Evolutionary conservation across 2,113 vertebrate species (phyloP).

Genomic region (Cairina moschata): DNA sequence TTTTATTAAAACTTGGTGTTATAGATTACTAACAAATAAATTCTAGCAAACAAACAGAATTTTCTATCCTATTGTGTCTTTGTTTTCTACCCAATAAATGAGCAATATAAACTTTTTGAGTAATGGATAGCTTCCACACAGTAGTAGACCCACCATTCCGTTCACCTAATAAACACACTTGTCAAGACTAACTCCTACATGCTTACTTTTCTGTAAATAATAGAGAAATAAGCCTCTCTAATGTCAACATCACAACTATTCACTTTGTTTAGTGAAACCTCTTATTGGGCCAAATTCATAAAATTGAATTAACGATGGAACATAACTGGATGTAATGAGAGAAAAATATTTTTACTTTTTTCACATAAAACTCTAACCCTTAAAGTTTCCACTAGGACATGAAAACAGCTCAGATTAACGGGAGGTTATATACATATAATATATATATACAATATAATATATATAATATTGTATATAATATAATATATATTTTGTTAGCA

Average conservation of each 20-base stretch:
- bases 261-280: background rate
- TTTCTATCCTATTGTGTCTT: background rate
- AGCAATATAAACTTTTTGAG: background rate
- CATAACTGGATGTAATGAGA: background rate
- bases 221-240: background rate
- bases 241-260: background rate
- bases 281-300: background rate
- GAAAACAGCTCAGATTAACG: background rate
- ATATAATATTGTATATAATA: no score
- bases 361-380: background rate
- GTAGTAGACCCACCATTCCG: background rate
- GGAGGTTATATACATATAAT: rapidly evolving
- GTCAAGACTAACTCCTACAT: background rate
- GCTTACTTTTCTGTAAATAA: background rate
- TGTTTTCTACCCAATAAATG: background rate
- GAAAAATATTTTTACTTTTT: background rate
- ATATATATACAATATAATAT: no score
- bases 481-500: background rate
- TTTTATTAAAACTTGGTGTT: background rate
- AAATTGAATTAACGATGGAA: background rate
- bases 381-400: background rate
- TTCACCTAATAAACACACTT: background rate
- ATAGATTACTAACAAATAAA: background rate
- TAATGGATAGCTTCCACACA: background rate
- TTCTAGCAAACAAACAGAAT: background rate